These are phyloP conservation scores for Callyntrura guangdongensis DNA, from an alignment of 2,888 invertebrate species.

Conservation along the genomic window DNA sequence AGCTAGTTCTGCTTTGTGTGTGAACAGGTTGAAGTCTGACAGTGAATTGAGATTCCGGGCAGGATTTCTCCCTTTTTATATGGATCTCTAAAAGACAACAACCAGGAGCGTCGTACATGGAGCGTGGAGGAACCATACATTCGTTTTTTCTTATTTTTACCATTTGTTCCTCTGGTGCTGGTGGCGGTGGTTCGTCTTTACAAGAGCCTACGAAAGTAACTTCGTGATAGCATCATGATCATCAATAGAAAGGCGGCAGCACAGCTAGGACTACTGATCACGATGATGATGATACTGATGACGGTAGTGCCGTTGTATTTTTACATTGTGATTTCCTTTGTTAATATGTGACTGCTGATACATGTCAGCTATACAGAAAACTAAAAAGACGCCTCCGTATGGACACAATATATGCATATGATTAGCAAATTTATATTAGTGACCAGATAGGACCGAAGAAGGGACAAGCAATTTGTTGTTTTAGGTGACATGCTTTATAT, in stretches of 20 bases:
- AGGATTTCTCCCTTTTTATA: constrained; percentile 76
- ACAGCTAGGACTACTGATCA: constrained; percentile 3
- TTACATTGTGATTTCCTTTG: constrained; percentile 13
- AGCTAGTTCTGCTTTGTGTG: constrained; percentile 63
- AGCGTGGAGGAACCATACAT: constrained; percentile 40
- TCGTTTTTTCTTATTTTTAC: not conserved
- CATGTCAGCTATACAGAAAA: not conserved
- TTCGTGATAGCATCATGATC: constrained; percentile 56
- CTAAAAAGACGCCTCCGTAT: constrained; percentile 1
- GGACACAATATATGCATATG: constrained; percentile 13
- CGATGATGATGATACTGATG: not conserved
- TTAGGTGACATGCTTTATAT: not conserved
- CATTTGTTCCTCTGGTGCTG: not conserved
- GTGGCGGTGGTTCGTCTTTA: not conserved
- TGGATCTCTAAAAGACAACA: constrained; percentile 59
- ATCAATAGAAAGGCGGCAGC: not conserved
- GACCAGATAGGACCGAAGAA: not conserved
- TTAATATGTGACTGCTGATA: not conserved
- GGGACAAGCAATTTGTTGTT: not conserved
- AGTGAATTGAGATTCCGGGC: constrained; percentile 78
- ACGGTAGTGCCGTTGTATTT: constrained; percentile 32
- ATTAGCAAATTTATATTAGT: not conserved
- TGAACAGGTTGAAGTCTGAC: constrained; percentile 79
- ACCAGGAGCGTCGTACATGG: constrained; percentile 32
- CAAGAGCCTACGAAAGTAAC: constrained; percentile 56